These are phyloP conservation scores for Megalopta genalis DNA, from an alignment of 1,140 invertebrate genomes.

Conservation along the genomic window DNA sequence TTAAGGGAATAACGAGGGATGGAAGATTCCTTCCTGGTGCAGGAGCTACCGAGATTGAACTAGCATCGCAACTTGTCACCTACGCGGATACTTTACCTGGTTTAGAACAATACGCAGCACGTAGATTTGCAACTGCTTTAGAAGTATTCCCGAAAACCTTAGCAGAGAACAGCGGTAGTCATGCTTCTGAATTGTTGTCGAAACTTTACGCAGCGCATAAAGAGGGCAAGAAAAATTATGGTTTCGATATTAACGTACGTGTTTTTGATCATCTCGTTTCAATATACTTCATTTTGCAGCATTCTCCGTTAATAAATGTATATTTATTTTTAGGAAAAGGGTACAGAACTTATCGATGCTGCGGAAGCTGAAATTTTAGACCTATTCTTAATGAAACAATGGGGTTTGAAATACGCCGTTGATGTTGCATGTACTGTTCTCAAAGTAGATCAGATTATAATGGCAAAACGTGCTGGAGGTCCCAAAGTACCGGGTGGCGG, in stretches of 20 bases:
- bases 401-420: constrained; percentile 97
- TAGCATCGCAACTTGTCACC: constrained; percentile 91
- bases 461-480: constrained; percentile 98
- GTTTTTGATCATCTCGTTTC: background rate
- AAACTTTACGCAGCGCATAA: constrained; percentile 96
- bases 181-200: constrained; percentile 93
- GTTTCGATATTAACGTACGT: constrained; percentile 93
- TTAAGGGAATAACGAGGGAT: constrained; percentile 89
- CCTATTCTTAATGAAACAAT: constrained; percentile 92
- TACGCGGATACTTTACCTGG: constrained; percentile 96
- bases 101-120: constrained; percentile 97
- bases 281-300: background rate
- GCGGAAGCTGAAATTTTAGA: constrained; percentile 90
- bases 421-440: constrained; percentile 95
- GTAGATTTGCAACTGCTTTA: constrained; percentile 95
- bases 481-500: constrained; percentile 89
- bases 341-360: constrained; percentile 86
- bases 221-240: constrained; percentile 90
- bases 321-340: constrained; percentile 77
- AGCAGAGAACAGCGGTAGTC: constrained; percentile 96
- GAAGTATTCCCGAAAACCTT: constrained; percentile 95
- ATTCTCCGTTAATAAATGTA: background rate
- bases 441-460: constrained; percentile 99
- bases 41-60: constrained; percentile 96
- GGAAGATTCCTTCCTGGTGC: constrained; percentile 94